A percentile compares a stretch with the other conserved stretches of the same genome.
phyloP scores from a whole-genome alignment of 1,140 invertebrate genomes.

The Sipha flava region DNA sequence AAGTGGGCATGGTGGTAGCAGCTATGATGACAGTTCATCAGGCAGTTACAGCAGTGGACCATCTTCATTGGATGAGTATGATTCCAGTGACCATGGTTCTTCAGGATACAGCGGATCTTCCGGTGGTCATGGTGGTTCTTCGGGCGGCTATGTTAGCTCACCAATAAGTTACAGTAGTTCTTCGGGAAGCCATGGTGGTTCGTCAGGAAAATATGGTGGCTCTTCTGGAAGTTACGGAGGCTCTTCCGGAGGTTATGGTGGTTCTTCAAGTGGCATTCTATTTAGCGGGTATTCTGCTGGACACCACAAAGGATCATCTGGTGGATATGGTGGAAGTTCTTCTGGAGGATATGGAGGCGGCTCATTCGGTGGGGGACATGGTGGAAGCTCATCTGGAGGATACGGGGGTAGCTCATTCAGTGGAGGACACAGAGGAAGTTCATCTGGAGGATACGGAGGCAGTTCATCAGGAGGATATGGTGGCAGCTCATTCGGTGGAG shows the following conservation, averaged over 20 bases:
- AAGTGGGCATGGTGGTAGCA: slow-evolving; percentile 30
- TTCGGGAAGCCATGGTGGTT: slow-evolving; percentile 33
- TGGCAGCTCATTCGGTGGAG: neutral
- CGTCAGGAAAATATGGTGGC: slow-evolving; percentile 33
- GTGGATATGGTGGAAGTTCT: neutral
- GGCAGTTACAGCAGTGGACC: slow-evolving; percentile 15
- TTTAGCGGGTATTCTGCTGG: neutral
- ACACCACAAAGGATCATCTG: neutral
- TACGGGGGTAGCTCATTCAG: slow-evolving; percentile 20
- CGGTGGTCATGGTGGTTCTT: neutral
- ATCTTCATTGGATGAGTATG: neutral
- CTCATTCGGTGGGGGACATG: neutral
- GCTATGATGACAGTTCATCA: slow-evolving; percentile 26
- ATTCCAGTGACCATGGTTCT: neutral
- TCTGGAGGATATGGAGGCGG: neutral
- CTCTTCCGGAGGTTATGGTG: neutral
- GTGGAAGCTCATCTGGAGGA: slow-evolving; percentile 2
- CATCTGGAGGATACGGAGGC: slow-evolving; percentile 33
- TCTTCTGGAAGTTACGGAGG: neutral
- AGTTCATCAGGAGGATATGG: slow-evolving; percentile 5
- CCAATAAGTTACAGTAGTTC: neutral
- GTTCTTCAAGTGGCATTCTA: neutral
- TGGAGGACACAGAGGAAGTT: slow-evolving; percentile 32
- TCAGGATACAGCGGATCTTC: neutral
- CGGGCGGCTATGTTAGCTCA: neutral